A percentile compares a stretch with the other conserved stretches of the same genome.
Conservation (phyloP, 2,113 vertebrate genomes). For the Platycercus adscitus region DNA sequence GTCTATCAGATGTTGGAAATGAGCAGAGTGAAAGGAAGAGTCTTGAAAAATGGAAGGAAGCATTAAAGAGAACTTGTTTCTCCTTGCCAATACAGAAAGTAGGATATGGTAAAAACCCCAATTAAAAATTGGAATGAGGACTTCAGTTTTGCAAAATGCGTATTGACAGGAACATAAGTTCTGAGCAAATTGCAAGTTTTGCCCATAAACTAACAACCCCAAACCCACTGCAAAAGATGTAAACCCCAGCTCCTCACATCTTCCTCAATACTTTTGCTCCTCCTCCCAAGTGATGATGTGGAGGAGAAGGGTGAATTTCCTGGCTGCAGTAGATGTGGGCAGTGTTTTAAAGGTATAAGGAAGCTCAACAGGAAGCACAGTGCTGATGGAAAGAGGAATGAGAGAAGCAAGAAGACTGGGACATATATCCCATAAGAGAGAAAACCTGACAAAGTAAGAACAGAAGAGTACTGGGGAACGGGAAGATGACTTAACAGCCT, state of each 20-base stretch:
- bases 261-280: not conserved
- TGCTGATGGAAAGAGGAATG: not conserved
- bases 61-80: not conserved
- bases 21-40: not conserved
- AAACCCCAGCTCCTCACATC: not conserved
- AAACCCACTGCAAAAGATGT: not conserved
- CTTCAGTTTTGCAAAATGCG: not conserved
- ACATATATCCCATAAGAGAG: not conserved
- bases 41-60: not conserved
- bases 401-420: not conserved
- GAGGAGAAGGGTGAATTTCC: not conserved
- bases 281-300: not conserved
- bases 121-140: not conserved
- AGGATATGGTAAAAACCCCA: not conserved
- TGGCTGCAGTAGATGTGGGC: not conserved
- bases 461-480: not conserved
- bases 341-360: not conserved
- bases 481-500: not conserved
- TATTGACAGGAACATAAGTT: not conserved
- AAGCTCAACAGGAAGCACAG: not conserved
- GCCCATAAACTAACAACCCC: not conserved
- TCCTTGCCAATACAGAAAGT: not conserved
- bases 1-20: not conserved
- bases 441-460: not conserved
- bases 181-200: not conserved